Conservation (phyloP, 1,140 invertebrate genomes). For the Leptopilina clavipes region DNA sequence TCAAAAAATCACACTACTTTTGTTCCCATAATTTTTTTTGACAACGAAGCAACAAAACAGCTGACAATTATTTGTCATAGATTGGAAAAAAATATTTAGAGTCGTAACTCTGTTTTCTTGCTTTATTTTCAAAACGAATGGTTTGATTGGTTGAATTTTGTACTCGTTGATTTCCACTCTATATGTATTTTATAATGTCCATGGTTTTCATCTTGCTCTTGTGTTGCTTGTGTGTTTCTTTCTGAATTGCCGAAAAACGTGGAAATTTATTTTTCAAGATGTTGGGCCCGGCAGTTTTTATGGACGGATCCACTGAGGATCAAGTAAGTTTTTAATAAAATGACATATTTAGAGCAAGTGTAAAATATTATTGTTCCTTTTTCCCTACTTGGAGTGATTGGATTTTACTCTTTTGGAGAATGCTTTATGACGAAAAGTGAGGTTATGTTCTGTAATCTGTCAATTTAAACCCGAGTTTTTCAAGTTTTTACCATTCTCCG, state of each 20-base stretch:
- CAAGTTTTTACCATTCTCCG: no score
- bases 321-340: constrained; percentile 76
- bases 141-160: no score
- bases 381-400: constrained; percentile 41
- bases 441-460: constrained; percentile 24
- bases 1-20: not conserved
- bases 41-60: no score
- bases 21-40: not conserved
- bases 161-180: not conserved
- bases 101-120: no score
- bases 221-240: no score
- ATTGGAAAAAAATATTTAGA: no score
- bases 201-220: no score
- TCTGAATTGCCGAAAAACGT: constrained; percentile 46
- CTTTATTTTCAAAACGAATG: no score
- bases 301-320: constrained; percentile 86
- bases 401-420: constrained; percentile 1
- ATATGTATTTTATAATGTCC: not conserved
- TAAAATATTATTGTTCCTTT: constrained; percentile 44
- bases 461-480: not conserved
- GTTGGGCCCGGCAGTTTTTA: constrained; percentile 87
- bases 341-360: constrained; percentile 26
- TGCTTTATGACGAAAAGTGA: constrained; percentile 4
- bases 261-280: constrained; percentile 70
- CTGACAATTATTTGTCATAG: no score